A percentile compares a stretch with the other conserved stretches of the same genome.
phyloP scores from a whole-genome alignment of 2,113 vertebrate species.

The Microtus oregoni region DNA sequence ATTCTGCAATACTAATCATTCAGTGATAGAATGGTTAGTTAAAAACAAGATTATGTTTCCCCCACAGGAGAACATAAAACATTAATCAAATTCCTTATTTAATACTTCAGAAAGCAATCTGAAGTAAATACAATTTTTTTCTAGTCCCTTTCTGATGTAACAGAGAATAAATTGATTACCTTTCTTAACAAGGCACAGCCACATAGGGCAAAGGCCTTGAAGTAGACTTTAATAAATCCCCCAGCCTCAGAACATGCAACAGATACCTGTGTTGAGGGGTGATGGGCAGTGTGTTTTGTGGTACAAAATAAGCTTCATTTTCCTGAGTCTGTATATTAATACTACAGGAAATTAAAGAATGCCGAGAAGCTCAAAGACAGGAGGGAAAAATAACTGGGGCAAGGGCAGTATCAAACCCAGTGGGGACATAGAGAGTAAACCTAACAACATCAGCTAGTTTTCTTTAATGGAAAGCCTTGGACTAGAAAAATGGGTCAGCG shows the following conservation, averaged over 20 bases:
- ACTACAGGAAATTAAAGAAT: constrained; percentile 74
- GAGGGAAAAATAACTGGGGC: constrained; percentile 53
- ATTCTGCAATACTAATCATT: constrained; percentile 44
- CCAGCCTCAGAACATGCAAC: constrained; percentile 20
- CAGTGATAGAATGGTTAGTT: constrained; percentile 22
- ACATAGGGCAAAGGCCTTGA: constrained; percentile 52
- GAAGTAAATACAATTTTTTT: constrained; percentile 46
- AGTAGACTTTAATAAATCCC: constrained; percentile 44
- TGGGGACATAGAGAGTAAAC: not conserved
- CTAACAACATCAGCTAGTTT: not conserved
- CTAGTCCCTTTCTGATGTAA: constrained; percentile 49
- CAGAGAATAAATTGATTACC: constrained; percentile 68
- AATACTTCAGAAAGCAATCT: constrained; percentile 61
- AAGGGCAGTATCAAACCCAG: not conserved
- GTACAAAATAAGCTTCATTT: constrained; percentile 51
- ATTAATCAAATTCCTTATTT: constrained; percentile 64
- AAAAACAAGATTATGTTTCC: constrained; percentile 49
- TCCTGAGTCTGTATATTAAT: constrained; percentile 36
- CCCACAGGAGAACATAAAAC: constrained; percentile 16
- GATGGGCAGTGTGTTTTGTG: constrained; percentile 39
- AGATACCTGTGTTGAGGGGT: constrained; percentile 59
- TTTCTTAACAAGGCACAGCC: constrained; percentile 51
- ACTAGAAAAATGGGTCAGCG: not conserved
- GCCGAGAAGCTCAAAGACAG: constrained; percentile 56
- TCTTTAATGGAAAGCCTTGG: constrained; percentile 49